Conservation (phyloP, 2,888 invertebrate species). For the Augiades crinisus region DNA sequence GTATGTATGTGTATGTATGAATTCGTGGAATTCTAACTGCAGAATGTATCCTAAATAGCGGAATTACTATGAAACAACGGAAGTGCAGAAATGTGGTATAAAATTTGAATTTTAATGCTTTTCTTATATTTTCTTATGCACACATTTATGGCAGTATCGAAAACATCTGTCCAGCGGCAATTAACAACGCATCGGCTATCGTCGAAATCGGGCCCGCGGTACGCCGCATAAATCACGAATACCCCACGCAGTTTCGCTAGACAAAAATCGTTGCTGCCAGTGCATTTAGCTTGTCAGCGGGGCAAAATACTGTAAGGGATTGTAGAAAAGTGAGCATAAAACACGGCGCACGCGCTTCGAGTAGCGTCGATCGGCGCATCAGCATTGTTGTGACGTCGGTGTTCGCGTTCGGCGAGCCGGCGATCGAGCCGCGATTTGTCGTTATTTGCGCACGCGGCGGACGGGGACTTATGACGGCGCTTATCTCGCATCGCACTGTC, state of each 20-base stretch:
- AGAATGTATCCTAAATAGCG: too few species aligned
- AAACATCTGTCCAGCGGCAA: slow-evolving; percentile 15
- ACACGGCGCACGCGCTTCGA: slow-evolving; percentile 62
- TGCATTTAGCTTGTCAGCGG: slow-evolving; percentile 68
- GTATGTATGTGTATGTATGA: too few species aligned
- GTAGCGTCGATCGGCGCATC: slow-evolving; percentile 59
- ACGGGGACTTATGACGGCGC: slow-evolving; percentile 64
- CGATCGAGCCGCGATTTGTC: slow-evolving; percentile 71
- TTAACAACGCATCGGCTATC: slow-evolving; percentile 17
- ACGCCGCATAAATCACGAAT: slow-evolving; percentile 33
- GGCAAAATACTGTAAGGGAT: slow-evolving; percentile 66
- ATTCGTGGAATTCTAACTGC: too few species aligned
- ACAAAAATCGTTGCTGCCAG: slow-evolving; percentile 74
- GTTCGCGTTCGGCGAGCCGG: slow-evolving; percentile 32
- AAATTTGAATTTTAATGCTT: too few species aligned
- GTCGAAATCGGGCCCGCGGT: slow-evolving; percentile 7
- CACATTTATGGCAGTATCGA: slow-evolving; percentile 1
- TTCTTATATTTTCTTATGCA: background rate
- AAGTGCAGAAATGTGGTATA: too few species aligned
- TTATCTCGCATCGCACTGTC: slow-evolving; percentile 71
- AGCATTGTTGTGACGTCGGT: slow-evolving; percentile 38
- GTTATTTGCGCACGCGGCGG: slow-evolving; percentile 63
- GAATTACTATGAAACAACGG: too few species aligned
- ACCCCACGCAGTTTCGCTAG: slow-evolving; percentile 72
- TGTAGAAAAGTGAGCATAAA: slow-evolving; percentile 72